Evolutionary conservation across 2,113 vertebrate genomes (phyloP), one percentile per base, ranked within the genome.

Genomic region (Takifugu flavidus): DNA sequence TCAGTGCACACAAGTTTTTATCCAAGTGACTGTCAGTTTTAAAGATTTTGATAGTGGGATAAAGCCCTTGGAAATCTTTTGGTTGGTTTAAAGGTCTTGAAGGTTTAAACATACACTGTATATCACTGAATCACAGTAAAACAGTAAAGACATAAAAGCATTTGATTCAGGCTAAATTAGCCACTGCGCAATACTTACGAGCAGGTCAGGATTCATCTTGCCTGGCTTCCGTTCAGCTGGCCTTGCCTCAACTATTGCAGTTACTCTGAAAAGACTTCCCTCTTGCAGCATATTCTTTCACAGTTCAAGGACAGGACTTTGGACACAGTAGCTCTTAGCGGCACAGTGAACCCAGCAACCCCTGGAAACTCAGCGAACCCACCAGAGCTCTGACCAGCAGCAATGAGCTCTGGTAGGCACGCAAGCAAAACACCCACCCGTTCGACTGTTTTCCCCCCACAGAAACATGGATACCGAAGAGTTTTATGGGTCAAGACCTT

Each of bases 231-330:
- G 25, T 80, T 87, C 84, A 86, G 79, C 71, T 85, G 86, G 87
- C 77, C 68, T 20, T 54, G 50, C 73, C 77, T 87, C 83, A 88
- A 77, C 86, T 79, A 80, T 86, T 84, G 79, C 79, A 83, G 80
- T 83, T 83, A 80, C 74, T 79, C 78, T 89, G 77, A 86, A 88
- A 89, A 80, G 75, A 59, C 78, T 78, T 83, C 74, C 72, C 85
- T 70, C 85, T 78, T 58, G 68, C 76, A 77, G 79, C 79, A 75
- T 81, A 80, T 82, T 88, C 84, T 84, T 75, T 73, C 78, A 81
- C 86, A 80, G 82, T 88, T 90, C 85, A 88, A 90, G 89, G 90
- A 86, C 76, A 66, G 86, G 86, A 77, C 76, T 86, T 79, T 83
- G 72, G 81, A 83, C 79, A 69, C 80, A 84, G 71, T 70, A 60